A percentile compares a stretch with the other conserved stretches of the same genome.
These are phyloP conservation scores for Eptatretus burgeri DNA, from an alignment of 2,113 vertebrate genomes.

Conservation along the genomic window DNA sequence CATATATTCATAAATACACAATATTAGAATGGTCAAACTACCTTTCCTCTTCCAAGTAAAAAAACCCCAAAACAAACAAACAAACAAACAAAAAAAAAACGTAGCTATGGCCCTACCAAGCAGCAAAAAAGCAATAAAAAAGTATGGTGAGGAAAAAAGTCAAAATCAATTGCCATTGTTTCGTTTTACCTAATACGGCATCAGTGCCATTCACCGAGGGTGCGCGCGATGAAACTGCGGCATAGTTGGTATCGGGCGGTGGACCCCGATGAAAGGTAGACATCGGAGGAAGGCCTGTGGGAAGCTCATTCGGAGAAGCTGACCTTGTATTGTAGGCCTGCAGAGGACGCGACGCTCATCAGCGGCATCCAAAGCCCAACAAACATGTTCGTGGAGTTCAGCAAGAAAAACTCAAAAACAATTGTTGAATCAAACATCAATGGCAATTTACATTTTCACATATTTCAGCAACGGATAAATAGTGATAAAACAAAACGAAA, in stretches of 20 bases:
- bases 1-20: too few species aligned
- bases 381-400: background rate
- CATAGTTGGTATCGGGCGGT: background rate
- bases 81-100: too few species aligned
- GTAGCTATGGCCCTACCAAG: too few species aligned
- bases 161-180: too few species aligned
- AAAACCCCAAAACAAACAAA: too few species aligned
- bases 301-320: background rate
- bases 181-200: background rate
- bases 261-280: background rate
- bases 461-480: too few species aligned
- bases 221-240: background rate
- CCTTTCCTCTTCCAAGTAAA: too few species aligned
- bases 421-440: background rate
- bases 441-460: too few species aligned
- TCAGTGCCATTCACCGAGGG: conserved; percentile 1
- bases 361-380: background rate
- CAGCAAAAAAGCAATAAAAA: too few species aligned
- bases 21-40: too few species aligned
- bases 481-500: too few species aligned
- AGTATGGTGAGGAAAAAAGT: too few species aligned
- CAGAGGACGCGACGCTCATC: background rate
- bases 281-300: conserved; percentile 2
- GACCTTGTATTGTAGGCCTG: background rate
- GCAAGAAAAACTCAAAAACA: background rate